These are phyloP conservation scores for Bradypodion ventrale DNA, from an alignment of 2,797 vertebrate genomes.

Conservation along the genomic window DNA sequence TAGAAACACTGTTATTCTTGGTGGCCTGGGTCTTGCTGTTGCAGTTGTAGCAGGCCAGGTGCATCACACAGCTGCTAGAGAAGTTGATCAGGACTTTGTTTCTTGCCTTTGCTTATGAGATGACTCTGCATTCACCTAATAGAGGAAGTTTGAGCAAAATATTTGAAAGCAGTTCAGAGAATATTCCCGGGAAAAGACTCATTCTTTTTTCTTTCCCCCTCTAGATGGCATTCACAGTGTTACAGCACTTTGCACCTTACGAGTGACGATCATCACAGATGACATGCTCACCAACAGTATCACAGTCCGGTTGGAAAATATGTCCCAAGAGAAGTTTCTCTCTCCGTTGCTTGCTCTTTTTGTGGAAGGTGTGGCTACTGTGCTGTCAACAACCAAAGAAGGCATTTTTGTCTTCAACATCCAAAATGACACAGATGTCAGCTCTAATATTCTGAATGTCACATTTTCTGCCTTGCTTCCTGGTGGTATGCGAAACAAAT, in stretches of 20 bases:
- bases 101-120: neutral
- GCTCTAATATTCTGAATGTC: slow-evolving; percentile 92
- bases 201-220: slow-evolving; percentile 30
- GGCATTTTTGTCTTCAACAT: slow-evolving; percentile 94
- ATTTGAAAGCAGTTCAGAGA: neutral
- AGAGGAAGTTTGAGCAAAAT: rapidly evolving
- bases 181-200: neutral
- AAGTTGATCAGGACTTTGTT: neutral
- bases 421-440: slow-evolving; percentile 95
- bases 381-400: slow-evolving; percentile 90
- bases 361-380: slow-evolving; percentile 90
- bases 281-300: slow-evolving; percentile 99
- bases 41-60: neutral
- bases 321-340: slow-evolving; percentile 97
- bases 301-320: slow-evolving; percentile 96
- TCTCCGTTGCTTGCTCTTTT: slow-evolving; percentile 91
- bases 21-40: neutral
- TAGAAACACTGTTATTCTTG: neutral
- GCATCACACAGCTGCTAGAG: neutral
- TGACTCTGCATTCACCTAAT: neutral
- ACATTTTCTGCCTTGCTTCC: slow-evolving; percentile 94
- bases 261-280: slow-evolving; percentile 95
- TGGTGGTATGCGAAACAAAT: slow-evolving; percentile 81
- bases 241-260: slow-evolving; percentile 86
- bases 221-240: slow-evolving; percentile 88